Base-by-base conservation (phyloP, 2,113 vertebrate genomes). In the Stigmatopora nigra region DNA sequence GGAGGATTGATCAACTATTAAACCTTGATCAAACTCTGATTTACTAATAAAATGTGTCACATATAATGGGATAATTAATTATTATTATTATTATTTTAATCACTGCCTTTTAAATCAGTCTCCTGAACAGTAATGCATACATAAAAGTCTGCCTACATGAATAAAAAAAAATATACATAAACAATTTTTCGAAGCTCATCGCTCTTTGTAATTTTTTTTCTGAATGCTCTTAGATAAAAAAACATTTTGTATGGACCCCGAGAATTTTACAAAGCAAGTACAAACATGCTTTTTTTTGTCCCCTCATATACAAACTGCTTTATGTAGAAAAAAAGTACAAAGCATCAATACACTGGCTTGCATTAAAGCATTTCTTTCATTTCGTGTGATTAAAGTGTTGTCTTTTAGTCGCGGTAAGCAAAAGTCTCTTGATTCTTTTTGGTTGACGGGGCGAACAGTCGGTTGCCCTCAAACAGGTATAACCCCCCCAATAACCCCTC, bases 221-320 rank as follows among this genome's bases (percentile, higher is more conserved):
- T 70, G 53, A 63, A 70, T 81, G 53, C 61, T 57, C 68, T 73
- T 61, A 69, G 73, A 65, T 79, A 31, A 89, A 90, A 88, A 88
- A 87, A 86, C 70, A 78, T 68, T 78, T 69, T 71, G 51, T 64
- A 44, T 72, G 56, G 77, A 83, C 67, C 65, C 57, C 38, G 45
- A 44, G 68, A 78, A 83, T 75, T 75, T 38, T 62, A 78, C 70
- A 74, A 74, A 77, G 75, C 68, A 78, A 73, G 60, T 87, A 76
- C 78, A 88, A 77, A 84, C 86, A 86, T 89, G 87, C 86, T 82
- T 86, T 78, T 86, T 78, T 84, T 84, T 31, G 25, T 78, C 86
- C 79, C 88, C 87, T 89, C 71, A 92, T 91, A 92, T 92, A 92
- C 91, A 92, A 79, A 92, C 80, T 84, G 83, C 83, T 88, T 84